Base-by-base conservation (phyloP, 1,140 invertebrate genomes). In the Listronotus oregonensis region DNA sequence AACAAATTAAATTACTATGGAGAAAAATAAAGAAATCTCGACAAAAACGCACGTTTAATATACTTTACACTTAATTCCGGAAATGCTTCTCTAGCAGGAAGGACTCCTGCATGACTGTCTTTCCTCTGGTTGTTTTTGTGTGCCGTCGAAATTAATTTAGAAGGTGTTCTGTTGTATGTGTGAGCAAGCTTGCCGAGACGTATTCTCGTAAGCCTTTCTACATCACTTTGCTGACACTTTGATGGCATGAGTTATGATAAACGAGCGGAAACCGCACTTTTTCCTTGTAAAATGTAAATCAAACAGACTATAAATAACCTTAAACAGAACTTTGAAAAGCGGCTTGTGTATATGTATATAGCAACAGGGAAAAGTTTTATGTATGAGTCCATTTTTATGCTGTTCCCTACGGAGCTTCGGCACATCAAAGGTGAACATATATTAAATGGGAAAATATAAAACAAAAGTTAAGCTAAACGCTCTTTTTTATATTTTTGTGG, bases 281-380 rank as follows among this genome's bases (percentile, higher is more conserved):
- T 62, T 62, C 59, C 59, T 62, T 62, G 59, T 62, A 62, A 62
- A 62, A 62, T 62, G 59, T 62, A 62, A 62, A 62, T 62, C 59
- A 62, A 62, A 62, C 59, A 62, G 59, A 62, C 59, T 62, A 62
- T 62, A 62, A 62, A 62, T 62, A 62, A 62, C 59, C 59, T 47
- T 62, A 51, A 62, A 62, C 44, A 62, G 59, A 34, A 62, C 27
- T 62, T 62, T 51, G 59, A 62, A 62, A 62, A 47, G 47, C 43
- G 17, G 27, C 37, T 21, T 8, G 37, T 47, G 40, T 57, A 32
- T 46, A 40, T 39, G 39, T 55, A 55, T 17, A 55, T 17, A 10
- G 56, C 31, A 44, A 31, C 18, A 37, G 17, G 37, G 27, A 37
- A 12, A 59, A 59, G 17, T 47, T 59, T 59, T 59, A 59, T 59